Conservation (phyloP, 2,113 vertebrate species). For the Pardalotus punctatus region DNA sequence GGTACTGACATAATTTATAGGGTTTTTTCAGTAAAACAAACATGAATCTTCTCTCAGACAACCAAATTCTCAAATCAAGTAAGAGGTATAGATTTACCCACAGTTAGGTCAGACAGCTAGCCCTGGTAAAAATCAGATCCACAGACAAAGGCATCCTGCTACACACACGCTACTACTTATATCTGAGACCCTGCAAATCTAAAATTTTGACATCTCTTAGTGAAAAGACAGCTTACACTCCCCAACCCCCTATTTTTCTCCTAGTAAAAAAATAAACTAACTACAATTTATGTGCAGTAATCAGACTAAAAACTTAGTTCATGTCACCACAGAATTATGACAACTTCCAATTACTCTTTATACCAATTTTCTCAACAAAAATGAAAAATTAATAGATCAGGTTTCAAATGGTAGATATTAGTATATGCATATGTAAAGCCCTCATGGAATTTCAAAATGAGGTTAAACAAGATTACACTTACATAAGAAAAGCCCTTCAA, state of each 20-base stretch:
- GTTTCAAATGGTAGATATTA: background rate
- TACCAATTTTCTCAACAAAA: background rate
- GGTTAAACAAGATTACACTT: background rate
- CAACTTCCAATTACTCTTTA: background rate
- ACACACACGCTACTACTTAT: background rate
- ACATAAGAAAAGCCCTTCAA: background rate
- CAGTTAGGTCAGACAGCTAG: background rate
- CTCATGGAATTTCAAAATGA: background rate
- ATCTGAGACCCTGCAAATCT: background rate
- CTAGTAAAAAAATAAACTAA: background rate
- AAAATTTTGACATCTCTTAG: background rate
- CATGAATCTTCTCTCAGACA: background rate
- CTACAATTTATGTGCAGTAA: background rate
- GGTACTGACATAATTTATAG: background rate
- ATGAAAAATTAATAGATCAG: background rate
- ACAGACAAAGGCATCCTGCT: background rate
- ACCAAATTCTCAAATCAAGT: background rate
- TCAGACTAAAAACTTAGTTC: background rate
- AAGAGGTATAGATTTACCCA: background rate
- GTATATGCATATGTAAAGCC: background rate
- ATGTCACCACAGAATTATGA: background rate
- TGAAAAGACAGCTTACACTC: background rate
- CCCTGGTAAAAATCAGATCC: background rate
- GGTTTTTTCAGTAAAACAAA: background rate
- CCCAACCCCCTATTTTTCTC: background rate